Evolutionary conservation across 2,888 invertebrate species (phyloP), one percentile per base, ranked within the genome.

Genomic region (Dynastes hyllus): DNA sequence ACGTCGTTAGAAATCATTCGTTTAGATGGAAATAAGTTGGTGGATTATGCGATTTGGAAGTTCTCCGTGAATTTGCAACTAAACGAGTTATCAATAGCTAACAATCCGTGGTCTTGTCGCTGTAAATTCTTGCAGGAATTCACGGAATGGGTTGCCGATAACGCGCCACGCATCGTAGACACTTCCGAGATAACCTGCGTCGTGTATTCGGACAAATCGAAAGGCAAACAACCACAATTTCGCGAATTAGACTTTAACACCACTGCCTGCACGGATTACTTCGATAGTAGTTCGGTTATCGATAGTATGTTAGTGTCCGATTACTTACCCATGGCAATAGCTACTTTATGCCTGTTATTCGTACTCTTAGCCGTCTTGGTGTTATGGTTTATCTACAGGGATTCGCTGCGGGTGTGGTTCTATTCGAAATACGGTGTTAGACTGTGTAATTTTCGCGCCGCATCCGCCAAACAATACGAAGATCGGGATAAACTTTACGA

Each of bases 41-140:
- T 94, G 8, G 93, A 93, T 77, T 95, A 96, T 88, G 94, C 95
- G 66, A 93, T 97, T 78, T 95, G 95, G 93, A 94, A 93, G 86
- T 91, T 95, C 85, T 90, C 92, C 16, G 88, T 90, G 87, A 94
- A 95, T 87, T 90, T 92, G 22, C 92, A 93, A 83, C 90, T 96
- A 82, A 93, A 92, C 84, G 94, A 95, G 80, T 89, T 97, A 83
- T 94, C 94, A 9, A 91, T 97, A 78, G 95, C 95, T 13, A 93
- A 94, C 84, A 97, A 97, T 89, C 92, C 93, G 81, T 97, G 97
- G 97, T 95, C 95, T 61, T 97, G 97, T 87, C 94, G 96, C 84
- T 97, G 97, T 90, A 94, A 95, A 87, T 97, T 96, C 90, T 91
- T 97, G 85, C 95, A 95, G 88, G 95, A 95, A 85, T 91, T 96